Evolutionary conservation across 2,888 invertebrate species (phyloP), one percentile per base, ranked within the genome.

Genomic region (Parascotia fuliginaria): DNA sequence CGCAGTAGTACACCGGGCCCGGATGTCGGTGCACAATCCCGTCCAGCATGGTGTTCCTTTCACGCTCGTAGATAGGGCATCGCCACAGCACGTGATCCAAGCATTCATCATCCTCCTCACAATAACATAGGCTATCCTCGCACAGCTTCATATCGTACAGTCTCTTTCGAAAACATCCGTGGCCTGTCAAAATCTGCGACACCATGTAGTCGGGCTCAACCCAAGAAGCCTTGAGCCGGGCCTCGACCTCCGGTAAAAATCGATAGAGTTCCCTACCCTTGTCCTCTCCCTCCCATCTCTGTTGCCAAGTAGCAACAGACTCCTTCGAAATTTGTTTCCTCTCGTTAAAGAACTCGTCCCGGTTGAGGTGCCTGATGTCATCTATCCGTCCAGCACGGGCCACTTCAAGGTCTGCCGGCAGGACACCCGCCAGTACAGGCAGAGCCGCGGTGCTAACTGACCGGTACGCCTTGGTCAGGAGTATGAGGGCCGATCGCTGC

Each of bases 191-290:
- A 1, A 66, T 46, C 42, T 67, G 62, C 0, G 65, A 66, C 4
- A 46, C 34, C 2, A 34, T 55, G 12, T 65, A 62, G 55, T 70
- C 69, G 38, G 65, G 65, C 5, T 47, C 56, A 0, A 70, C 57
- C 65, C 69, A 72, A 5, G 36, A 16, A 0, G 28, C 19, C 9
- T 9, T 13, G 6, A 64, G 45, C 6, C 70, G 33, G 0, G 3
- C 60, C 13, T 12, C 14, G 24, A 73, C 61, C 12, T 65, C 54
- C 27, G 71, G 69, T 42, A 73, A 73, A 32, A 66, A 72, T 0
- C 44, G 15, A 13, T 37, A 33, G 0, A 70, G 51, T 1, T 73
- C 65, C 34, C 64, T 40, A 0, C 70, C 66, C 13, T 53, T 50
- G 0, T 27, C 40, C 2, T 43, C 41, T 1, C 19, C n/a, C 0